Percentiles rank a stretch among this genome's conserved stretches.
Conservation (phyloP, 2,888 invertebrate genomes). For the Phorcus lineatus region DNA sequence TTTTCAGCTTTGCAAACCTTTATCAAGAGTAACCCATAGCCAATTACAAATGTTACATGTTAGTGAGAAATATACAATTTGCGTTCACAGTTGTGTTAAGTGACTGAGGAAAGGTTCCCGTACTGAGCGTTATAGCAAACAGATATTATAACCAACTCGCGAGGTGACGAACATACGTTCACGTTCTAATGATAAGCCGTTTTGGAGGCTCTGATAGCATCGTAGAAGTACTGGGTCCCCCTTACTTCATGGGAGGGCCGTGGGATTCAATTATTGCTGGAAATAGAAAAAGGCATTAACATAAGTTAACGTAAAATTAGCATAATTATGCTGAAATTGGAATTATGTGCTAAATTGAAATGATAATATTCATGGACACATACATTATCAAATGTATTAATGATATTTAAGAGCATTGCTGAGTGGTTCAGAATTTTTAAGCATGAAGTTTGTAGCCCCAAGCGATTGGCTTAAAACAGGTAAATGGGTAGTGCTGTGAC, state of each 20-base stretch:
- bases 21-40: not conserved
- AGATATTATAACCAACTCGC: not conserved
- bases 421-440: too few relatives aligned
- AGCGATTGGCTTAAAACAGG: too few relatives aligned
- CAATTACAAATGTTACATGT: not conserved
- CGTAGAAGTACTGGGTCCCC: not conserved
- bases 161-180: not conserved
- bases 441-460: too few relatives aligned
- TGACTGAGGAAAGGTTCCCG: not conserved
- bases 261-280: not conserved
- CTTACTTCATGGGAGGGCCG: not conserved
- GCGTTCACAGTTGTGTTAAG: not conserved
- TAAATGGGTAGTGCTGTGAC: too few relatives aligned
- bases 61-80: constrained; percentile 14
- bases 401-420: too few relatives aligned
- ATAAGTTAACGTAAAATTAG: not conserved
- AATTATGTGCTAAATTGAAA: too few relatives aligned
- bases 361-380: too few relatives aligned
- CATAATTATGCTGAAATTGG: too few relatives aligned
- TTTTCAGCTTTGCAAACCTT: not conserved
- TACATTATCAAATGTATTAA: too few relatives aligned
- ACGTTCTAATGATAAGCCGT: not conserved
- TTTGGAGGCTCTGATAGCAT: not conserved
- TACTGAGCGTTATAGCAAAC: not conserved
- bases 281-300: not conserved